A percentile compares a stretch with the other conserved stretches of the same genome.
These are phyloP conservation scores for Papilio elwesi DNA, from an alignment of 2,888 invertebrate species.

Conservation along the genomic window DNA sequence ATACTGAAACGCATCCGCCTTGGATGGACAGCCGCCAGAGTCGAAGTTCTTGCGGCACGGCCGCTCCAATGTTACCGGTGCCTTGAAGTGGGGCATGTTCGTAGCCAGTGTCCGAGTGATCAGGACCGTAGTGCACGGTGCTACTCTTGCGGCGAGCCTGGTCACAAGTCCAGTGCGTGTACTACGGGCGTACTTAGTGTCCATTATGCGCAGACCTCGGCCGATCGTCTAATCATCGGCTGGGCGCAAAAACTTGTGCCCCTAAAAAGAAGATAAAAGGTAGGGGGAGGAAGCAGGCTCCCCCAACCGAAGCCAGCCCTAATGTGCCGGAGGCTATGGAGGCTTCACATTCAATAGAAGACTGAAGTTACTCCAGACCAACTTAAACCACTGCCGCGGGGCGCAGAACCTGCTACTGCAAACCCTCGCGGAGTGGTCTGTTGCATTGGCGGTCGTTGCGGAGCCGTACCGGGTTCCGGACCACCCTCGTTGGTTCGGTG, in stretches of 20 bases:
- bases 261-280: not conserved
- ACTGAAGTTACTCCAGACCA: constrained; percentile 22
- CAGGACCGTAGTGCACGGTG: constrained; percentile 37
- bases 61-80: constrained; percentile 38
- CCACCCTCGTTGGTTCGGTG: constrained; percentile 38
- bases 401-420: constrained; percentile 34
- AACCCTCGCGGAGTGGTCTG: constrained; percentile 28
- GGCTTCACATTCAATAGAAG: not conserved
- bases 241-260: not conserved
- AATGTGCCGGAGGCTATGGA: not conserved
- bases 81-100: constrained; percentile 36
- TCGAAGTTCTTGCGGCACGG: constrained; percentile 21
- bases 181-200: constrained; percentile 28
- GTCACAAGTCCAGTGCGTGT: constrained; percentile 34
- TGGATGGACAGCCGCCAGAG: constrained; percentile 28
- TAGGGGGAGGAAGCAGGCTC: not conserved
- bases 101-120: constrained; percentile 30
- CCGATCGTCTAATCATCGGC: not conserved
- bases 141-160: constrained; percentile 38
- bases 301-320: not conserved
- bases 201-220: constrained; percentile 38
- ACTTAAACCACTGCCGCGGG: constrained; percentile 28
- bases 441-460: constrained; percentile 40
- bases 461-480: constrained; percentile 43
- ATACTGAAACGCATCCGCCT: not conserved